phyloP scores from a whole-genome alignment of 2,888 invertebrate species.

The Oligia strigilis region DNA sequence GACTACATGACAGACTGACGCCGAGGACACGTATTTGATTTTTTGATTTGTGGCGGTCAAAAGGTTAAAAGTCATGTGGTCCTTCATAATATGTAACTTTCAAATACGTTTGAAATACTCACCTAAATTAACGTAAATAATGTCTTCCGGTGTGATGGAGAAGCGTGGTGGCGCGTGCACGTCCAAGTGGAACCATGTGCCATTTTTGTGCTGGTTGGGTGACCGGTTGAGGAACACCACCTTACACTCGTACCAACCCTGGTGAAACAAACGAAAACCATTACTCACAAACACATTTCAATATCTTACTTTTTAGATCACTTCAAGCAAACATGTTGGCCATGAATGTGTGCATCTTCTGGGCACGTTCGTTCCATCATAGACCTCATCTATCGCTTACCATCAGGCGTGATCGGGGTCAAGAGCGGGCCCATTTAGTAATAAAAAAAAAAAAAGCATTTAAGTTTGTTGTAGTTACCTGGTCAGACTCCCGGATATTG shows the following conservation, averaged over 20 bases:
- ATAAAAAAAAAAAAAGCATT: background rate
- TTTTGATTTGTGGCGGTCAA: too few species aligned
- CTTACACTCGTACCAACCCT: conserved; percentile 98
- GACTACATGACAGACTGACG: too few species aligned
- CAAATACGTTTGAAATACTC: conserved; percentile 5
- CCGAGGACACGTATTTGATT: too few species aligned
- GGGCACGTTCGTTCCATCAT: too few species aligned
- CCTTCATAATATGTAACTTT: too few species aligned
- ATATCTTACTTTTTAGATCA: background rate
- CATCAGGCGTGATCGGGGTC: too few species aligned
- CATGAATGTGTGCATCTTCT: too few species aligned
- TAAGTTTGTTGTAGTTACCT: conserved; percentile 82
- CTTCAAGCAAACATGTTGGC: background rate
- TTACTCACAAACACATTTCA: background rate
- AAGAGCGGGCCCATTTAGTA: too few species aligned
- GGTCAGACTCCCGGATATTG: conserved; percentile 97
- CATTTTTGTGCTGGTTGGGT: conserved; percentile 97
- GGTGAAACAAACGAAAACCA: conserved; percentile 31
- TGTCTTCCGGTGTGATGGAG: conserved; percentile 98
- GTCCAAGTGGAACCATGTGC: conserved; percentile 99
- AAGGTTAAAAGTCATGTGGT: too few species aligned
- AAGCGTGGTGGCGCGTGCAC: conserved; percentile 99
- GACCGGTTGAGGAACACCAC: conserved; percentile 98
- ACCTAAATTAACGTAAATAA: conserved; percentile 98
- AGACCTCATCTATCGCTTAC: too few species aligned